These are phyloP conservation scores for Setipinna tenuifilis DNA, from an alignment of 2,797 vertebrate species.

Conservation along the genomic window DNA sequence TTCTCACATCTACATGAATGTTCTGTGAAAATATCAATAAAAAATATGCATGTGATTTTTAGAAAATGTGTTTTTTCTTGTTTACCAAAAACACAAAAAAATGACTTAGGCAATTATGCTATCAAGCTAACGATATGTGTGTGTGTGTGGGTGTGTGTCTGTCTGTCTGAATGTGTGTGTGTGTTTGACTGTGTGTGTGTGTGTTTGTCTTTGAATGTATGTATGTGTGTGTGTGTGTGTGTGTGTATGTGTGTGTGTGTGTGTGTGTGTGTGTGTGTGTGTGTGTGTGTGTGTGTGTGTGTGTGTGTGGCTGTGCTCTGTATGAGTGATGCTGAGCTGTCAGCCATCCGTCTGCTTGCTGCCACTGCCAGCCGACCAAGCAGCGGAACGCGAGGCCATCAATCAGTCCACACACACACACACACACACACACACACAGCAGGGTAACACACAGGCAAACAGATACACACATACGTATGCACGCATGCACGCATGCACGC, in stretches of 20 bases:
- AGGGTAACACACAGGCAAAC: not conserved
- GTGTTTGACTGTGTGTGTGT: not conserved
- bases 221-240: not conserved
- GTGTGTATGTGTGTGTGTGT: not conserved
- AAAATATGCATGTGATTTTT: too few relatives aligned
- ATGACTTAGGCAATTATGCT: too few relatives aligned
- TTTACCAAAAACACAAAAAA: too few relatives aligned
- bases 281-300: not conserved
- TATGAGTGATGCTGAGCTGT: slow-evolving; percentile 17
- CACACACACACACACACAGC: slow-evolving; percentile 8
- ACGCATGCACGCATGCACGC: not conserved
- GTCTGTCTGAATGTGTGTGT: not conserved
- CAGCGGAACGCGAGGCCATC: not conserved
- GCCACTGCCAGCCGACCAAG: slow-evolving; percentile 3
- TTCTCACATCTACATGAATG: too few relatives aligned
- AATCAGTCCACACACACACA: not conserved
- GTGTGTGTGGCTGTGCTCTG: not conserved
- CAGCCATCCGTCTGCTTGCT: slow-evolving; percentile 21
- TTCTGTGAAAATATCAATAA: too few relatives aligned
- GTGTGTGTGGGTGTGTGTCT: not conserved
- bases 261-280: too few relatives aligned
- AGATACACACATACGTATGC: not conserved
- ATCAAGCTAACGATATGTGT: too few relatives aligned
- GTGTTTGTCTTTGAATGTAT: too few relatives aligned
- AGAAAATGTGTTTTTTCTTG: too few relatives aligned